Percentiles rank a stretch among this genome's conserved stretches.
Evolutionary conservation across 2,797 vertebrate species (phyloP).

Genomic region (Hippoglossus hippoglossus): DNA sequence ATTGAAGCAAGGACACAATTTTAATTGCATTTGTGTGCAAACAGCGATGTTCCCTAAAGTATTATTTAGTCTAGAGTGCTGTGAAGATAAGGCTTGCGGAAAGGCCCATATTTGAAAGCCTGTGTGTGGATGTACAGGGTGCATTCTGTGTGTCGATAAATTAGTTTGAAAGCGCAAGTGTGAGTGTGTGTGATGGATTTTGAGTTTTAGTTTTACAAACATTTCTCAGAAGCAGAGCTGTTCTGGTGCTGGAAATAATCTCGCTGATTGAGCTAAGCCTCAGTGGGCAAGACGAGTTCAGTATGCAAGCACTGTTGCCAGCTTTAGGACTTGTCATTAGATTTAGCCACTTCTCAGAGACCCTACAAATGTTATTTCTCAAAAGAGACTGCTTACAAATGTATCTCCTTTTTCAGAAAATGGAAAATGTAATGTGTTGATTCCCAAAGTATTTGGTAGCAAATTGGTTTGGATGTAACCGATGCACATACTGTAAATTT

Average conservation of each 20-base stretch:
- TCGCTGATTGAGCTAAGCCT: constrained; percentile 46
- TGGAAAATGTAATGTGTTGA: constrained; percentile 22
- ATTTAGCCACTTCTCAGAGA: constrained; percentile 40
- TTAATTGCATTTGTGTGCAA: constrained; percentile 60
- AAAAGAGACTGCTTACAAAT: constrained; percentile 44
- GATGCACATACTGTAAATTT: constrained; percentile 42
- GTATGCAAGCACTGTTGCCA: constrained; percentile 14
- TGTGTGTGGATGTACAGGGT: constrained; percentile 11
- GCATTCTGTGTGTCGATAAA: constrained; percentile 8
- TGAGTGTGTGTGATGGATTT: constrained; percentile 18
- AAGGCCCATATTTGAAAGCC: constrained; percentile 22
- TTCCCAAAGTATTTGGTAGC: constrained; percentile 41
- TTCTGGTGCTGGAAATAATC: constrained; percentile 42
- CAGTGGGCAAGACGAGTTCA: constrained; percentile 4
- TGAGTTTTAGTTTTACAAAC: constrained; percentile 30
- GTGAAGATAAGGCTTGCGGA: constrained; percentile 30
- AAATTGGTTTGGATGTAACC: constrained; percentile 45
- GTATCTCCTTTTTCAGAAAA: constrained; percentile 48
- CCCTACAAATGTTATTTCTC: constrained; percentile 29
- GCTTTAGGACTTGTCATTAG: constrained; percentile 19
- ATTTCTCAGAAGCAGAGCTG: constrained; percentile 39
- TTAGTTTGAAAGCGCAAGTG: constrained; percentile 19
- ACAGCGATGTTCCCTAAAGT: constrained; percentile 36
- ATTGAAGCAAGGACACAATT: constrained; percentile 58
- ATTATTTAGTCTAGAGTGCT: constrained; percentile 30